Percentiles rank a stretch among this genome's conserved stretches.
Evolutionary conservation across 2,113 vertebrate genomes (phyloP).

Genomic region (Eidolon helvum): DNA sequence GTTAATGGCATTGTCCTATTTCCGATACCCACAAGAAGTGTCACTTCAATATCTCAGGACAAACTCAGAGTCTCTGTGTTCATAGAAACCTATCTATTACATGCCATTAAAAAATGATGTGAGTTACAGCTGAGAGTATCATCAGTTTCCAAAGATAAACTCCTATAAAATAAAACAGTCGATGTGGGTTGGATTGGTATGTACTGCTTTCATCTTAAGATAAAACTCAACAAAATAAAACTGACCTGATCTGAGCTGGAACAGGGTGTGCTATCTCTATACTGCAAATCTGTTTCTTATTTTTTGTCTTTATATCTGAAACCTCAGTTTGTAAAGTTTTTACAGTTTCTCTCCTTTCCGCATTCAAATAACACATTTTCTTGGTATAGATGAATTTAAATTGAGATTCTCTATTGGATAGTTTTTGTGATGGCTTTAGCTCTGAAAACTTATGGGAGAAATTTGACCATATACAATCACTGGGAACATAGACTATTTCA

Average conservation of each 20-base stretch:
- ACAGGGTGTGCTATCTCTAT: slow-evolving; percentile 71
- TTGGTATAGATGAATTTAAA: slow-evolving; percentile 8
- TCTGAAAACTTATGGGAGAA: background rate
- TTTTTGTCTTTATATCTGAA: slow-evolving; percentile 69
- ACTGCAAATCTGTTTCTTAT: slow-evolving; percentile 75
- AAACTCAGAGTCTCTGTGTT: slow-evolving; percentile 31
- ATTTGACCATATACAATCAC: background rate
- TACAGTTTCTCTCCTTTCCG: background rate
- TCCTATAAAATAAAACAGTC: slow-evolving; percentile 57
- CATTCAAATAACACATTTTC: background rate
- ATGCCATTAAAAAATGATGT: slow-evolving; percentile 67
- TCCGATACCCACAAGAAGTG: slow-evolving; percentile 66
- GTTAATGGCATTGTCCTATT: background rate
- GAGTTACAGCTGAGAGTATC: slow-evolving; percentile 45
- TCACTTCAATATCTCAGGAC: slow-evolving; percentile 55
- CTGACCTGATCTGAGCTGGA: slow-evolving; percentile 74
- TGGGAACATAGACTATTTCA: background rate
- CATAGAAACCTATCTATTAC: slow-evolving; percentile 54
- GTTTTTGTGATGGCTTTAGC: background rate
- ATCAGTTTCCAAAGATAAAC: slow-evolving; percentile 64
- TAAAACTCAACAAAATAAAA: slow-evolving; percentile 79
- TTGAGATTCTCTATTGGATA: background rate
- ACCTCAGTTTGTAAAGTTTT: slow-evolving; percentile 65
- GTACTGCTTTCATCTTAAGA: slow-evolving; percentile 74
- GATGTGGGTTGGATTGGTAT: slow-evolving; percentile 38